phyloP scores from a whole-genome alignment of 2,888 invertebrate species.

The Latrodectus elegans region DNA sequence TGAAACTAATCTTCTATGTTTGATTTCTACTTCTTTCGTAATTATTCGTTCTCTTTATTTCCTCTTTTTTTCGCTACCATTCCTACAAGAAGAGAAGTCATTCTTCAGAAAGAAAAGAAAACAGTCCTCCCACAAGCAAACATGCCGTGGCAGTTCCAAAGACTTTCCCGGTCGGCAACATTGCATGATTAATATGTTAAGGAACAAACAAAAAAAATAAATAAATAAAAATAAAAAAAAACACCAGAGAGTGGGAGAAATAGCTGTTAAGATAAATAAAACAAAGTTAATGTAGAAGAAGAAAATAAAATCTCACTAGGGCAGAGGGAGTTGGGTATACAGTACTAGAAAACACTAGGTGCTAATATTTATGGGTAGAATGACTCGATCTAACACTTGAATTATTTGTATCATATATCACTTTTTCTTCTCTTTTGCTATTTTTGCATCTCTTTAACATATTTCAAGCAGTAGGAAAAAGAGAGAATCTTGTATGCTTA shows the following conservation, averaged over 20 bases:
- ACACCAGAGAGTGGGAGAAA: not conserved
- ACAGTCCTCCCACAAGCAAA: conserved; percentile 40
- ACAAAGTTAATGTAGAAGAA: conserved; percentile 56
- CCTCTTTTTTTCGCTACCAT: not conserved
- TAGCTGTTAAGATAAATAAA: conserved; percentile 46
- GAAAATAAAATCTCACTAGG: conserved; percentile 4
- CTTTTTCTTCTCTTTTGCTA: not conserved
- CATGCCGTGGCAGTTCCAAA: conserved; percentile 15
- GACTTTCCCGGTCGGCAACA: conserved; percentile 18
- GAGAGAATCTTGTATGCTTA: no score
- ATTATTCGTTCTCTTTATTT: not conserved
- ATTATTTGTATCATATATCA: conserved; percentile 49
- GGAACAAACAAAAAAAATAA: not conserved
- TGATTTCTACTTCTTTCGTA: not conserved
- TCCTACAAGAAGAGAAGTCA: not conserved
- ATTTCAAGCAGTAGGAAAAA: not conserved
- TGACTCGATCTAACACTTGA: conserved; percentile 57
- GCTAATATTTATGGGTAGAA: conserved; percentile 56
- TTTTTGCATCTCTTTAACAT: not conserved
- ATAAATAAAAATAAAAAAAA: no score
- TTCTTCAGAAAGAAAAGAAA: conserved; percentile 3
- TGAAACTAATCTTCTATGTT: not conserved
- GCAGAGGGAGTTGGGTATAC: not conserved
- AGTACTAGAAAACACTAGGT: conserved; percentile 13
- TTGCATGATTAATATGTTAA: conserved; percentile 31